Evolutionary conservation across 2,888 invertebrate species (phyloP).

Genomic region (Lasioglossum lativentre): DNA sequence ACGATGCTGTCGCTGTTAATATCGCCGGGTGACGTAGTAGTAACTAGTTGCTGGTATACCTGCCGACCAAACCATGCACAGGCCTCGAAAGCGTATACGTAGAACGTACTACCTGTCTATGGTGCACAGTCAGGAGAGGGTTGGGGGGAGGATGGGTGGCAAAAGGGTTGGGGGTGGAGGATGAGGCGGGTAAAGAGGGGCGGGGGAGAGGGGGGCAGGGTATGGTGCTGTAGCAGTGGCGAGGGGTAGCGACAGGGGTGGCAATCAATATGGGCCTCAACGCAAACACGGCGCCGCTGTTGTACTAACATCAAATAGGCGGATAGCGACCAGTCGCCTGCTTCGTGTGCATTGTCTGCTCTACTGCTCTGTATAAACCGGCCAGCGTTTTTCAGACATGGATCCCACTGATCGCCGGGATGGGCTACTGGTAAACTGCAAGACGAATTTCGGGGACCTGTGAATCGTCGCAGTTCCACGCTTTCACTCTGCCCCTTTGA

Average conservation of each 20-base stretch:
- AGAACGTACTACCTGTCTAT: constrained; percentile 68
- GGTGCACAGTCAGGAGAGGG: constrained; percentile 60
- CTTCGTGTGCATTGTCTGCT: constrained; percentile 80
- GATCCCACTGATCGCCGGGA: constrained; percentile 58
- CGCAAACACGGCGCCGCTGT: constrained; percentile 84
- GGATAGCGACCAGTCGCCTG: constrained; percentile 82
- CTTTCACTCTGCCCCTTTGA: neutral
- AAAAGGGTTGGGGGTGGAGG: constrained; percentile 23
- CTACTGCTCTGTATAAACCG: constrained; percentile 79
- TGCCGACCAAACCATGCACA: constrained; percentile 68
- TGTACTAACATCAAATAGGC: constrained; percentile 85
- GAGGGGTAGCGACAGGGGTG: constrained; percentile 82
- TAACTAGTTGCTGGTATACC: constrained; percentile 78
- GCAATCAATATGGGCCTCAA: constrained; percentile 85
- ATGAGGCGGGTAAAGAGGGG: neutral
- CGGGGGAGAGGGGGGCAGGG: neutral
- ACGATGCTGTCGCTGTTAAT: constrained; percentile 82
- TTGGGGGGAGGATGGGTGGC: constrained; percentile 25
- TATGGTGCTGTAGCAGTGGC: constrained; percentile 76
- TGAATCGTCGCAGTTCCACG: neutral
- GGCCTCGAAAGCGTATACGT: constrained; percentile 62
- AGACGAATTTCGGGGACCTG: constrained; percentile 67
- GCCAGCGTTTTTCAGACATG: constrained; percentile 69
- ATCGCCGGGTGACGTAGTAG: constrained; percentile 81
- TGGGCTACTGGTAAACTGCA: constrained; percentile 77